Conservation (phyloP, 2,113 vertebrate species). For the Pangasianodon gigas region DNA sequence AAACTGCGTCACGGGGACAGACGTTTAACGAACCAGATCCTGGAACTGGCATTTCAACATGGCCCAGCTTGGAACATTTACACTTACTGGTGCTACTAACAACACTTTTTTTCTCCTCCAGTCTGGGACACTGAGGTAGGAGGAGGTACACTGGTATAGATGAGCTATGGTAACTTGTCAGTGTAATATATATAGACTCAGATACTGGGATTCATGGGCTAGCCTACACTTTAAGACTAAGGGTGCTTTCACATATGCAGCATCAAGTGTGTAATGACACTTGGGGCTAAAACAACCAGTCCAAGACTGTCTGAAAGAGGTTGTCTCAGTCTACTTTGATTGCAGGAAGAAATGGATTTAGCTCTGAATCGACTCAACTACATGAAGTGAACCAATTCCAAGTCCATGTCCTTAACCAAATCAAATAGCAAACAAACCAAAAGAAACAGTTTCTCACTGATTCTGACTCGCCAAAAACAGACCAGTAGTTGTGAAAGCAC, state of each 20-base stretch:
- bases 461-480: background rate
- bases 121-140: slow-evolving; percentile 26
- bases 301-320: background rate
- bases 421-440: background rate
- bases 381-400: background rate
- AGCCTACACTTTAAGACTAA: background rate
- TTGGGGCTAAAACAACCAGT: background rate
- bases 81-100: slow-evolving; percentile 36
- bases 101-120: slow-evolving; percentile 6
- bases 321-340: background rate
- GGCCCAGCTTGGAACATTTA: slow-evolving; percentile 13
- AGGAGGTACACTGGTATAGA: background rate
- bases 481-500: background rate
- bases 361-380: background rate
- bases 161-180: background rate
- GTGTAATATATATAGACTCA: background rate
- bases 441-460: background rate
- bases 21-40: slow-evolving; percentile 59
- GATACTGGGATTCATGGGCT: slow-evolving; percentile 7
- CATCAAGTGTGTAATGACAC: background rate
- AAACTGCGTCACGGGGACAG: slow-evolving; percentile 58
- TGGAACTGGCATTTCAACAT: slow-evolving; percentile 19
- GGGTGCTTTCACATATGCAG: background rate
- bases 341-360: background rate
- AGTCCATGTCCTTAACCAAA: background rate